Base-by-base conservation (phyloP, 2,797 vertebrate species). In the Acanthurus tractus region DNA sequence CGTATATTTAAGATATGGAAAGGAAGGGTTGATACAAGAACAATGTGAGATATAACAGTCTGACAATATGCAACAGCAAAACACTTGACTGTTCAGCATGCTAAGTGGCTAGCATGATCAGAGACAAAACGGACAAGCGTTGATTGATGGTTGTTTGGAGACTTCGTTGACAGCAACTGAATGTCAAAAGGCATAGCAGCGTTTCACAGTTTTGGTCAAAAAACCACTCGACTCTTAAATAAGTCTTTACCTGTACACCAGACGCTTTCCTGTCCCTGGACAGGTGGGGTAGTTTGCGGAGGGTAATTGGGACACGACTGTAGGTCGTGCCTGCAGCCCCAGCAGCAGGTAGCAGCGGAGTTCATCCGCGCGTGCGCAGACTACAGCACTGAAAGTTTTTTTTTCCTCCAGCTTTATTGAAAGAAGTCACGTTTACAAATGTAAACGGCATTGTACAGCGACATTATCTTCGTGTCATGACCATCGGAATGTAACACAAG, bases 251-350 rank as follows among this genome's bases (percentile, higher is more conserved):
- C 85, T 93, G 76, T 34, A 29, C 44, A 73, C 57, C 63, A 34
- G 64, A 63, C 6, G 49, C 49, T 72, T 81, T 82, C 68, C 73
- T 75, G 40, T 42, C 17, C 18, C 61, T 29, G 40, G 56, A 82
- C 65, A 81, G 63, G 40, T 40, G 22, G 12, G 4, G 22, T 34
- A 22, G 53, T 20, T 62, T 66, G 45, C 65, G 38, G 78, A 78
- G 73, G 14, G 65, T 22, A 68, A 61, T n/a, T 73, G 70, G 62
- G 72, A 59, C 82, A 74, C 54, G 57, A 44, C 53, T 63, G 70
- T 86, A 89, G 92, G 87, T 94, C 89, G 92, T 73, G 79, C 83
- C 83, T 86, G 57, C 44, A 74, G 76, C 52, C 36, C 20, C 52
- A 42, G 25, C 38, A 63, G 75, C 86, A 84, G 80, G 66, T 93